Conservation (phyloP, 1,140 invertebrate genomes). For the Gryon sp. region DNA sequence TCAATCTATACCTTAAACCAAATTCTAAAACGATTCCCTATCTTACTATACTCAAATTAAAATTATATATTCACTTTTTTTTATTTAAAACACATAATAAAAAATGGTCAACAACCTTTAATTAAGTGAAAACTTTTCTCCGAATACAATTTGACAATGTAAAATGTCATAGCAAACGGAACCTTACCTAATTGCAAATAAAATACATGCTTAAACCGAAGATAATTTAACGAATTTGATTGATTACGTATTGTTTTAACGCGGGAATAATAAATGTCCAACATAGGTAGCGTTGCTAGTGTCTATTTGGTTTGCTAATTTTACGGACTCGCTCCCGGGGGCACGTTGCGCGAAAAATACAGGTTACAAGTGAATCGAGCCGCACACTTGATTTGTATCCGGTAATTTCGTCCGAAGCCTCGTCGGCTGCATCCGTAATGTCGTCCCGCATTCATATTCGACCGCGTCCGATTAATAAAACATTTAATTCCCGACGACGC, state of each 20-base stretch:
- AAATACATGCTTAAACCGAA: neutral
- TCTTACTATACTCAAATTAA: no score
- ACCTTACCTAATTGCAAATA: neutral
- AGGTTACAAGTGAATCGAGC: conserved; percentile 42
- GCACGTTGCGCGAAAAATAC: conserved; percentile 28
- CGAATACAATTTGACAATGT: no score
- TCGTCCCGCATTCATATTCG: conserved; percentile 30
- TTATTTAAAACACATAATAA: no score
- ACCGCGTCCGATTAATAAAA: conserved; percentile 45
- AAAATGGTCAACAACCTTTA: no score
- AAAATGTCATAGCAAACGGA: no score
- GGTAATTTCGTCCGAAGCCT: conserved; percentile 39
- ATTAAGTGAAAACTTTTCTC: no score
- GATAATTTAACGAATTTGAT: conserved; percentile 26
- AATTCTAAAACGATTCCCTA: no score
- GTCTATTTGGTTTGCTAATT: conserved; percentile 53
- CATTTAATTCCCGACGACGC: conserved; percentile 41
- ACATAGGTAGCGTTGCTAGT: neutral
- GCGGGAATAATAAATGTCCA: conserved; percentile 17
- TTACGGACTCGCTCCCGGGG: conserved; percentile 3
- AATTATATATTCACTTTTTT: no score
- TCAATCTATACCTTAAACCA: no score
- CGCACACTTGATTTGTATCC: conserved; percentile 47
- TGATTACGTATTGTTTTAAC: conserved; percentile 29
- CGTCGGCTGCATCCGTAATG: conserved; percentile 29